Percentiles rank a stretch among this genome's conserved stretches.
Evolutionary conservation across 2,797 vertebrate genomes (phyloP).

Genomic region (Gallinago stenura): DNA sequence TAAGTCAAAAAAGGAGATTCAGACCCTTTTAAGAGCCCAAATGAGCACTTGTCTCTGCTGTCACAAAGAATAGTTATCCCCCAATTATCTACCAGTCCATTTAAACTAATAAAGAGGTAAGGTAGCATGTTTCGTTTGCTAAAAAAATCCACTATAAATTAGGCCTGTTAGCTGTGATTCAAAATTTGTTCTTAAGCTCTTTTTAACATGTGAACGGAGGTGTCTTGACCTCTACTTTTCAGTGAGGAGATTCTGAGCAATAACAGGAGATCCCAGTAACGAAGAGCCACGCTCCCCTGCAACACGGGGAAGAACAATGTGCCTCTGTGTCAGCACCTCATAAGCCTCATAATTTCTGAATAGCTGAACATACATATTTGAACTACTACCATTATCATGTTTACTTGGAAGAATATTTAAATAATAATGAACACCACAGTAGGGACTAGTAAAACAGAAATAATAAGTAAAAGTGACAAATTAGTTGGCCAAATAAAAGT

Average conservation of each 20-base stretch:
- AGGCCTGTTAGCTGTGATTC: neutral
- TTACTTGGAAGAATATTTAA: neutral
- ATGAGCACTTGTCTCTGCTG: neutral
- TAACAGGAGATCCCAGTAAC: neutral
- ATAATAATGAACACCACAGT: neutral
- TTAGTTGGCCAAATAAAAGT: neutral
- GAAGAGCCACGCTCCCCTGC: fast-evolving
- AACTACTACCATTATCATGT: neutral
- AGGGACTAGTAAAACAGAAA: neutral
- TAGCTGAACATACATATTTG: neutral
- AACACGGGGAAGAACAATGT: fast-evolving
- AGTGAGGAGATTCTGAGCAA: neutral
- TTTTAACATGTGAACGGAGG: neutral
- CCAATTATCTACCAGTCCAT: neutral
- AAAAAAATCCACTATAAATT: neutral
- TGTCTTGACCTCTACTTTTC: neutral
- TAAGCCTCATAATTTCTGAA: neutral
- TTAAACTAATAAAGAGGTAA: neutral
- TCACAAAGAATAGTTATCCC: neutral
- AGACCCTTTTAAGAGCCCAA: neutral
- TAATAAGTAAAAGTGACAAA: neutral
- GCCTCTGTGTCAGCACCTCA: neutral
- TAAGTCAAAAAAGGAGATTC: neutral
- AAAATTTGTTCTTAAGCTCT: neutral
- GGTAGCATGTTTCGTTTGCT: neutral